Evolutionary conservation across 2,113 vertebrate species (phyloP).

Genomic region (Nyctereutes procyonoides): DNA sequence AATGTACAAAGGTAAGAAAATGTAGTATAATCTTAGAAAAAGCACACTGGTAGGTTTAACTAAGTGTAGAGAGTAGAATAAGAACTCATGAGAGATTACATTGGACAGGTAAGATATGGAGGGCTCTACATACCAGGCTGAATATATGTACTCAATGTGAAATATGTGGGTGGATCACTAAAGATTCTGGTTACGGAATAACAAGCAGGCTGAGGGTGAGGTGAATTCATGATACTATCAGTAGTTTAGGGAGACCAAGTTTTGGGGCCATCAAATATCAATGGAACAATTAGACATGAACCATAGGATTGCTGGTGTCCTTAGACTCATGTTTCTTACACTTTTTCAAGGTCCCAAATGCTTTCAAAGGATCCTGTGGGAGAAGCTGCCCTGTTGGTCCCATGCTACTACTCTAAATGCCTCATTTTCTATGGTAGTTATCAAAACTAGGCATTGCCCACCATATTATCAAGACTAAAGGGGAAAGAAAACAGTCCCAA

Average conservation of each 20-base stretch:
- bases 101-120: not conserved
- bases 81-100: not conserved
- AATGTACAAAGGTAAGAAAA: conserved; percentile 8
- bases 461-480: not conserved
- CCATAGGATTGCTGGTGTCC: too few relatives aligned
- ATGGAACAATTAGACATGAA: not conserved
- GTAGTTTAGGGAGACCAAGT: not conserved
- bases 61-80: not conserved
- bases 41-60: not conserved
- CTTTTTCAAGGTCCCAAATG: not conserved
- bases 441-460: not conserved
- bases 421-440: conserved; percentile 1
- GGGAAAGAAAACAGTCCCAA: not conserved
- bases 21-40: not conserved
- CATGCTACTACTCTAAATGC: not conserved
- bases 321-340: not conserved
- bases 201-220: not conserved
- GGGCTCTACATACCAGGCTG: not conserved
- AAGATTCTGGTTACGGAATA: not conserved
- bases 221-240: not conserved
- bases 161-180: not conserved
- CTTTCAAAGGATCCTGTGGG: not conserved
- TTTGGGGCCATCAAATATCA: not conserved
- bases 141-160: not conserved
- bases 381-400: not conserved